Conservation (phyloP, 1,140 invertebrate species). For the Drosophila carrolli region DNA sequence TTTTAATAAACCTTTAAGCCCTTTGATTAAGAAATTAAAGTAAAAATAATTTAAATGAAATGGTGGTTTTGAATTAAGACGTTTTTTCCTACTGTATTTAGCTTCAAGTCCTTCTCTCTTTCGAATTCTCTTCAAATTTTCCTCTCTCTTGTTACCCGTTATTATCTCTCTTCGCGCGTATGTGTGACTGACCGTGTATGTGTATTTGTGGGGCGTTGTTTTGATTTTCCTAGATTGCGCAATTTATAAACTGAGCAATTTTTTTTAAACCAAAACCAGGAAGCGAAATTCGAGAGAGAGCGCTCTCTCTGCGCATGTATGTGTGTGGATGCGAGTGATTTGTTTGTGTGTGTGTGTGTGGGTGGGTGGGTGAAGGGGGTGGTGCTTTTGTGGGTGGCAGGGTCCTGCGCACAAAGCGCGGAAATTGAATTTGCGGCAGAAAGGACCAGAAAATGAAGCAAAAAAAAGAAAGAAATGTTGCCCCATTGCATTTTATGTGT, state of each 20-base stretch:
- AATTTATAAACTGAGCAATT: slow-evolving; percentile 53
- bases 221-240: slow-evolving; percentile 80
- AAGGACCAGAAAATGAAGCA: slow-evolving; percentile 44
- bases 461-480: slow-evolving; percentile 31
- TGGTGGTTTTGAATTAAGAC: too few relatives aligned
- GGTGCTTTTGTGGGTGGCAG: slow-evolving; percentile 20
- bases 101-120: background rate
- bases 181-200: background rate
- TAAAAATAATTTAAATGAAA: too few relatives aligned
- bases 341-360: slow-evolving; percentile 1
- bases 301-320: slow-evolving; percentile 18
- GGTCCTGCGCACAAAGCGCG: slow-evolving; percentile 77
- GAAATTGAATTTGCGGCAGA: slow-evolving; percentile 80
- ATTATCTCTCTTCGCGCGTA: background rate
- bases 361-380: background rate
- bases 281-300: slow-evolving; percentile 34
- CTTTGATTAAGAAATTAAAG: too few relatives aligned
- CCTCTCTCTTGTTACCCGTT: slow-evolving; percentile 10
- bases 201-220: slow-evolving; percentile 79
- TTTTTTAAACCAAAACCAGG: slow-evolving; percentile 30
- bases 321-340: slow-evolving; percentile 1
- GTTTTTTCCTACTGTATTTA: background rate
- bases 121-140: background rate
- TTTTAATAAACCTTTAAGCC: too few relatives aligned
- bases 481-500: slow-evolving; percentile 72